Base-by-base conservation (phyloP, 2,797 vertebrate species). In the Ctenopoma multispine region DNA sequence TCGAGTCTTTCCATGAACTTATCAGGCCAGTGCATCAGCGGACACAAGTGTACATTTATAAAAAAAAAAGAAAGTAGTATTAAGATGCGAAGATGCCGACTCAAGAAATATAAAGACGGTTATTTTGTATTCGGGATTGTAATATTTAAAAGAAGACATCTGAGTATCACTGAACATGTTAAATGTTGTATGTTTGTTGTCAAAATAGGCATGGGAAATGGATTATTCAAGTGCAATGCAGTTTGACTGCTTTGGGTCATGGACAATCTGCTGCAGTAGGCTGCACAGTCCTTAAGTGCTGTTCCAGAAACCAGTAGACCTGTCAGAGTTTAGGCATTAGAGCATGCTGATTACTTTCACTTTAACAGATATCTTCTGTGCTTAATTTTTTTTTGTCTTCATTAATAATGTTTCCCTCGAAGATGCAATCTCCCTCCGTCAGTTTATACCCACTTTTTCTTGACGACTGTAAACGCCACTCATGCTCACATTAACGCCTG, bases 1-100 rank as follows among this genome's bases (percentile, higher is more conserved):
- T 77, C 34, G 96, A 73, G 81, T 85, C 89, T 77, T 83, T 70
- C 84, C 86, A 23, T 92, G 76, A 91, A 47, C 29, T 27, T 48
- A 41, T 54, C 18, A 12, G 27, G 69, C 17, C 10, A 49, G 23
- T 15, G 12, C 44, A 21, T 59, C n/a, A 11, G 1, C 23, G 48
- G 36, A 73, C 49, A 21, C 3, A 49, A 24, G n/a, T 77, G 72
- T 63, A 75, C 31, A 70, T 63, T 77, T 38, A 59, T 23, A 3
- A 72, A 66, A 60, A 17, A 40, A 49, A 29, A n/a, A n/a, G n/a
- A n/a, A n/a, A n/a, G n/a, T 53, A 64, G 65, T 85, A 62, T 79
- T 84, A 66, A 12, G 34, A 15, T 4, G 24, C 34, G 7, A 62
- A 44, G 10, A 71, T 14, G n/a, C 17, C 15, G 47, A 63, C 50